A percentile compares a stretch with the other conserved stretches of the same genome.
Conservation (phyloP, 2,797 vertebrate species). For the Cetoscarus ocellatus region DNA sequence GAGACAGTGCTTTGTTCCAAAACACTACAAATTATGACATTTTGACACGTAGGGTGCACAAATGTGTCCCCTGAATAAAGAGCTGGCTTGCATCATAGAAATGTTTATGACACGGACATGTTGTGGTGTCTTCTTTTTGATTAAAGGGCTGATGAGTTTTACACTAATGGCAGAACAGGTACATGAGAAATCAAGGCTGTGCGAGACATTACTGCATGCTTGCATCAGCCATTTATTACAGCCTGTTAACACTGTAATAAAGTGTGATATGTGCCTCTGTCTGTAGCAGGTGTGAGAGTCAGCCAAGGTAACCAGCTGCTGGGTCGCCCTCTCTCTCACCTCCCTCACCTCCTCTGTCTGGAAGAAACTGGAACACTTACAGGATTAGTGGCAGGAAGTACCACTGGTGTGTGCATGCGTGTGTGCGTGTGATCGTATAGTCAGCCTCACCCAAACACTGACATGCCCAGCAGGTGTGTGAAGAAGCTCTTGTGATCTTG, state of each 20-base stretch:
- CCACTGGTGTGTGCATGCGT: slow-evolving; percentile 67
- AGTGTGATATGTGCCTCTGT: slow-evolving; percentile 48
- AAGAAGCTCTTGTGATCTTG: slow-evolving; percentile 74
- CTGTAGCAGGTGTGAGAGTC: slow-evolving; percentile 80
- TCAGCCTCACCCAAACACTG: slow-evolving; percentile 71
- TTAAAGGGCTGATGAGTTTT: slow-evolving; percentile 46
- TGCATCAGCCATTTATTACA: slow-evolving; percentile 75
- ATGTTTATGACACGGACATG: slow-evolving; percentile 3
- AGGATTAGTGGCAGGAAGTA: slow-evolving; percentile 75
- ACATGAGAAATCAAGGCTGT: slow-evolving; percentile 27
- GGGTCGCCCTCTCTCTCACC: slow-evolving; percentile 71
- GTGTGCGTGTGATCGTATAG: slow-evolving; percentile 52
- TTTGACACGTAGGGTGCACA: slow-evolving; percentile 35
- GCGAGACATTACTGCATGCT: slow-evolving; percentile 62
- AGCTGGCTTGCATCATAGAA: slow-evolving; percentile 14
- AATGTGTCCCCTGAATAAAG: slow-evolving; percentile 27
- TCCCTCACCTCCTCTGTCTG: slow-evolving; percentile 66
- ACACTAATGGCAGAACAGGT: slow-evolving; percentile 39
- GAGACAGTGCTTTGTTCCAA: too few relatives aligned
- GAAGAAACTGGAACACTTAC: slow-evolving; percentile 77
- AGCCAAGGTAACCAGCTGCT: slow-evolving; percentile 83
- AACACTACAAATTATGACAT: too few relatives aligned
- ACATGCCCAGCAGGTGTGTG: slow-evolving; percentile 78
- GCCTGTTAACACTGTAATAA: slow-evolving; percentile 47
- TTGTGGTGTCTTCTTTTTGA: slow-evolving; percentile 28